These are phyloP conservation scores for Andrena chrysosceles DNA, from an alignment of 2,888 invertebrate genomes.

Conservation along the genomic window DNA sequence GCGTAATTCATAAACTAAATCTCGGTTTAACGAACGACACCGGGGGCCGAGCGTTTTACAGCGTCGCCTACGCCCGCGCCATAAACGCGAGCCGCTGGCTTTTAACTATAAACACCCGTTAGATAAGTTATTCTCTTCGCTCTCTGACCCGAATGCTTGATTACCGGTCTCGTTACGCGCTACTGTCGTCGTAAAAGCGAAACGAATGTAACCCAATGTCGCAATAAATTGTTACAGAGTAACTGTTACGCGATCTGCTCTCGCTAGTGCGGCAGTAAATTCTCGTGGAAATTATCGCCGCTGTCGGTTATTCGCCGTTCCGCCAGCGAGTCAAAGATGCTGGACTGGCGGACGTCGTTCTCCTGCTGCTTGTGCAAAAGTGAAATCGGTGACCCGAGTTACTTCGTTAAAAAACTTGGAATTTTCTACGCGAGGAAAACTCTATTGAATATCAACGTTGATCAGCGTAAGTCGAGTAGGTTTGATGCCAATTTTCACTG, in stretches of 20 bases:
- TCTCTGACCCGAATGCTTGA: slow-evolving; percentile 60
- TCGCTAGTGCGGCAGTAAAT: slow-evolving; percentile 37
- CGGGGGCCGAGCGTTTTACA: slow-evolving; percentile 35
- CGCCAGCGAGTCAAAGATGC: slow-evolving; percentile 26
- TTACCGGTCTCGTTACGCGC: slow-evolving; percentile 60
- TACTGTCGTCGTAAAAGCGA: slow-evolving; percentile 63
- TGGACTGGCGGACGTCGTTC: slow-evolving; percentile 10
- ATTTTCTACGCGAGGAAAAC: neutral
- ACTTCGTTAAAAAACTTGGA: neutral
- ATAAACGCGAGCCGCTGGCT: slow-evolving; percentile 5
- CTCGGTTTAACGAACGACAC: slow-evolving; percentile 43
- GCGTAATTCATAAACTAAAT: slow-evolving; percentile 59
- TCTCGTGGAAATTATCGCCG: slow-evolving; percentile 48
- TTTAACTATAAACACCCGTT: slow-evolving; percentile 56
- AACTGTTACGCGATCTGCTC: slow-evolving; percentile 57
- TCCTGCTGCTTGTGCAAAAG: slow-evolving; percentile 16
- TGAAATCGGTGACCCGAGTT: slow-evolving; percentile 26
- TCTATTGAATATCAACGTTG: no score
- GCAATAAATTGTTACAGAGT: slow-evolving; percentile 63
- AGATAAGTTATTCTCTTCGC: slow-evolving; percentile 63
- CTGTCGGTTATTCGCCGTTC: slow-evolving; percentile 18
- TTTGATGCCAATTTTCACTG: no score
- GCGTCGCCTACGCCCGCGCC: slow-evolving; percentile 16
- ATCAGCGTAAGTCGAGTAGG: no score
- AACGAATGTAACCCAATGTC: slow-evolving; percentile 59